Percentiles rank a stretch among this genome's conserved stretches.
phyloP scores from a whole-genome alignment of 2,888 invertebrate species.

The Aplocera efformata region DNA sequence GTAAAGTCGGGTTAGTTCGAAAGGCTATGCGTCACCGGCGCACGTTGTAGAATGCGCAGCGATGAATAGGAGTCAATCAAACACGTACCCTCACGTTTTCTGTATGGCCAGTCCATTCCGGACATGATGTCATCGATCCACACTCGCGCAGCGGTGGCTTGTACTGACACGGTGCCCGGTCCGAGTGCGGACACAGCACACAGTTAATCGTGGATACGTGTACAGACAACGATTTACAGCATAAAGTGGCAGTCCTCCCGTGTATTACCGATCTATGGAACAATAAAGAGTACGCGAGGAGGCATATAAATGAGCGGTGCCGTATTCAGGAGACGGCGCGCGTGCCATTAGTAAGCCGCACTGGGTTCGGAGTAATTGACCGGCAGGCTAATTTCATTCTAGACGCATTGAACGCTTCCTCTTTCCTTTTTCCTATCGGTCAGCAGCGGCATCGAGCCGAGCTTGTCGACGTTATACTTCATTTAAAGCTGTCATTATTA shows the following conservation, averaged over 20 bases:
- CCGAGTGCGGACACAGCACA: constrained; percentile 56
- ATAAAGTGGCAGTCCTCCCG: constrained; percentile 77
- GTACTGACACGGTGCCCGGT: constrained; percentile 61
- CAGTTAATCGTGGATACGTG: constrained; percentile 76
- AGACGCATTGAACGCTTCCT: constrained; percentile 75
- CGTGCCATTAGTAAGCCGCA: constrained; percentile 72
- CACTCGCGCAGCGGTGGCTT: constrained; percentile 62
- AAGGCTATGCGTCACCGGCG: constrained; percentile 55
- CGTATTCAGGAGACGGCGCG: constrained; percentile 69
- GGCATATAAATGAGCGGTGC: constrained; percentile 73
- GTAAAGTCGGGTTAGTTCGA: constrained; percentile 7
- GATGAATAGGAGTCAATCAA: constrained; percentile 49
- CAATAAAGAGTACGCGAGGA: constrained; percentile 70
- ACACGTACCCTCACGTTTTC: constrained; percentile 66
- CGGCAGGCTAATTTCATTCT: constrained; percentile 77
- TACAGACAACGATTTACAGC: constrained; percentile 78
- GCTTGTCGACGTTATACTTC: constrained; percentile 37
- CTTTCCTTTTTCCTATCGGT: constrained; percentile 81
- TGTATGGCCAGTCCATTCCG: constrained; percentile 69
- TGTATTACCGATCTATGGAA: constrained; percentile 79
- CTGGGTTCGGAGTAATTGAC: constrained; percentile 76
- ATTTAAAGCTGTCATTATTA: constrained; percentile 9
- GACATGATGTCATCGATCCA: constrained; percentile 74
- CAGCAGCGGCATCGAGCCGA: constrained; percentile 62
- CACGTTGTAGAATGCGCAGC: constrained; percentile 42